Conservation (phyloP, 1,140 invertebrate genomes). For the Temnothorax nylanderi region DNA sequence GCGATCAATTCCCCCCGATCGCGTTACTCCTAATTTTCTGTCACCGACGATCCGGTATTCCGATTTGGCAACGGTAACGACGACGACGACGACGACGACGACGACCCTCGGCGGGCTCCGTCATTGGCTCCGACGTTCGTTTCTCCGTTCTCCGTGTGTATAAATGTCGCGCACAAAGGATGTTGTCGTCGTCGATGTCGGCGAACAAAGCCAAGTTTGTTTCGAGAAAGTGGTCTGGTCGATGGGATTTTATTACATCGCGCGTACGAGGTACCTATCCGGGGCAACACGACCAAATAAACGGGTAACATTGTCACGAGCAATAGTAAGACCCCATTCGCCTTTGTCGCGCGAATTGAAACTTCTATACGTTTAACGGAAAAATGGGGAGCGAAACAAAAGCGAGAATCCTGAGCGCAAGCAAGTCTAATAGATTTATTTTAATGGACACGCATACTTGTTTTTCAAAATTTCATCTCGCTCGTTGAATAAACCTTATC, state of each 20-base stretch:
- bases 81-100: constrained; percentile 31
- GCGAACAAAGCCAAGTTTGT: constrained; percentile 61
- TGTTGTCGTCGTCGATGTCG: constrained; percentile 13
- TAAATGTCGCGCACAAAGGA: constrained; percentile 50
- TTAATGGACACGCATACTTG: constrained; percentile 1
- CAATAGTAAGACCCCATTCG: background rate
- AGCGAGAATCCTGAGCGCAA: background rate
- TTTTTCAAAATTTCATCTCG: background rate
- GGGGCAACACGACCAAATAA: constrained; percentile 24
- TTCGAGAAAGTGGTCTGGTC: background rate
- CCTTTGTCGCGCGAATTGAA: constrained; percentile 9
- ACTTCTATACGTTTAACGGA: background rate
- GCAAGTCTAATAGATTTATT: background rate
- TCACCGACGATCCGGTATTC: constrained; percentile 61
- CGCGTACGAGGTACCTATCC: background rate
- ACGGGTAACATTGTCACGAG: background rate
- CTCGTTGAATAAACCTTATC: background rate
- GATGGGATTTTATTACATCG: constrained; percentile 46
- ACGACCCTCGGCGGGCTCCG: constrained; percentile 14
- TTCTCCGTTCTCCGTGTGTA: background rate
- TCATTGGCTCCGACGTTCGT: background rate
- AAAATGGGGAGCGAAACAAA: background rate
- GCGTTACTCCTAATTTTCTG: constrained; percentile 66
- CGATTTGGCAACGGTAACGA: constrained; percentile 60
- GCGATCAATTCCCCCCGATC: constrained; percentile 64